phyloP scores from a whole-genome alignment of 2,888 invertebrate species.

The Zonitis immaculata region DNA sequence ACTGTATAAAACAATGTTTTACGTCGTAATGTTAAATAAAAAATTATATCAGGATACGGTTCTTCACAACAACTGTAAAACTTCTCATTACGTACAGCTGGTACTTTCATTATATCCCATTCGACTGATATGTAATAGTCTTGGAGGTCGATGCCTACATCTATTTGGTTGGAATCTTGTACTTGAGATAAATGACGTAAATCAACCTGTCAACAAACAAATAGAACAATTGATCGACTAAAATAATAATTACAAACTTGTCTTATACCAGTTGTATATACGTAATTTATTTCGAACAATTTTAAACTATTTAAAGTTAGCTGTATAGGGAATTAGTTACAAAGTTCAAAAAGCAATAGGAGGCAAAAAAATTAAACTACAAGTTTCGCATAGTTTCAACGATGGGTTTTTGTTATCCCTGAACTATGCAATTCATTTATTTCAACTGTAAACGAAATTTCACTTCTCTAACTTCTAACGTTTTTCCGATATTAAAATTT shows the following conservation, averaged over 20 bases:
- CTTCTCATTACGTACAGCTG: conserved; percentile 84
- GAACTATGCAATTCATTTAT: no score
- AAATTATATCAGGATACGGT: conserved; percentile 96
- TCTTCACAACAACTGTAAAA: conserved; percentile 97
- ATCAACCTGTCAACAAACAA: conserved; percentile 66
- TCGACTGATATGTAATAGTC: conserved; percentile 96
- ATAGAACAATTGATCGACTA: neutral
- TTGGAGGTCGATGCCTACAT: conserved; percentile 85
- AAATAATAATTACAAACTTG: neutral
- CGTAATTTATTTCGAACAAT: neutral
- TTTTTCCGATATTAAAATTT: no score
- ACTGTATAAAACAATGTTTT: conserved; percentile 98
- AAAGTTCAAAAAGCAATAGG: neutral
- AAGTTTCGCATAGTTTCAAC: no score
- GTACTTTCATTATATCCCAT: conserved; percentile 96
- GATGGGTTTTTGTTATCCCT: no score
- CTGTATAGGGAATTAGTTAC: neutral
- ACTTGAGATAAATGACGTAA: conserved; percentile 82
- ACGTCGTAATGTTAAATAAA: conserved; percentile 89
- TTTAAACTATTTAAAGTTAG: neutral
- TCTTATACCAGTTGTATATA: no score
- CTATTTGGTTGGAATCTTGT: conserved; percentile 82
- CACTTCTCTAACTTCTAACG: no score
- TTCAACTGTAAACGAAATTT: no score
- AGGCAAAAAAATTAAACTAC: no score